Percentiles rank a stretch among this genome's conserved stretches.
Conservation (phyloP, 2,113 vertebrate genomes). For the Sakesphorus luctuosus region DNA sequence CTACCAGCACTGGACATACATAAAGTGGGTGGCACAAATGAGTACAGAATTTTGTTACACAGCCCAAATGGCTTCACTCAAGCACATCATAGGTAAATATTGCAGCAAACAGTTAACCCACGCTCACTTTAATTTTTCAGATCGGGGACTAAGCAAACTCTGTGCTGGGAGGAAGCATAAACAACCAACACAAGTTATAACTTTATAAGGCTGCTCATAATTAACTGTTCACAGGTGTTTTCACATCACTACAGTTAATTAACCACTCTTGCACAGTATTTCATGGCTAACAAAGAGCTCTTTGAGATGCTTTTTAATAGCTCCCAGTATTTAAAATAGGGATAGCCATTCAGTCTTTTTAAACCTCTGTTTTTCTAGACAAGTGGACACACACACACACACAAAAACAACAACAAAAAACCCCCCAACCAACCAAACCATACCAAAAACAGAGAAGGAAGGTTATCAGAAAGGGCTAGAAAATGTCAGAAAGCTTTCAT, state of each 20-base stretch:
- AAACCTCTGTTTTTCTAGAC: not conserved
- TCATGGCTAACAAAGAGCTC: not conserved
- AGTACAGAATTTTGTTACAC: not conserved
- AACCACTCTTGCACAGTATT: not conserved
- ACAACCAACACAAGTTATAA: not conserved
- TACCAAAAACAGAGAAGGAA: not conserved
- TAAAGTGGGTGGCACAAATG: not conserved
- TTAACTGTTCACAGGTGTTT: not conserved
- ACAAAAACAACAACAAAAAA: too few species aligned
- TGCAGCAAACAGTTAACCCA: not conserved
- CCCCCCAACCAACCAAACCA: not conserved
- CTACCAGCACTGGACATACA: not conserved
- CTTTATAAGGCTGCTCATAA: not conserved
- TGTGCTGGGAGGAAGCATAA: not conserved
- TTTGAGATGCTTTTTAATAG: not conserved
- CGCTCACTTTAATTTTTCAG: not conserved
- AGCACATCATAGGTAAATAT: not conserved
- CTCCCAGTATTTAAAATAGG: not conserved
- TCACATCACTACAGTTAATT: not conserved
- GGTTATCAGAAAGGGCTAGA: not conserved
- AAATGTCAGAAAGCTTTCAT: constrained; percentile 10
- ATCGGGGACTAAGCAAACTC: not conserved
- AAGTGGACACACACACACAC: not conserved
- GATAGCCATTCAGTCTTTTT: not conserved
- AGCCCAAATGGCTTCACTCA: not conserved